These are phyloP conservation scores for Pithys albifrons DNA, from an alignment of 2,113 vertebrate species.

Conservation along the genomic window DNA sequence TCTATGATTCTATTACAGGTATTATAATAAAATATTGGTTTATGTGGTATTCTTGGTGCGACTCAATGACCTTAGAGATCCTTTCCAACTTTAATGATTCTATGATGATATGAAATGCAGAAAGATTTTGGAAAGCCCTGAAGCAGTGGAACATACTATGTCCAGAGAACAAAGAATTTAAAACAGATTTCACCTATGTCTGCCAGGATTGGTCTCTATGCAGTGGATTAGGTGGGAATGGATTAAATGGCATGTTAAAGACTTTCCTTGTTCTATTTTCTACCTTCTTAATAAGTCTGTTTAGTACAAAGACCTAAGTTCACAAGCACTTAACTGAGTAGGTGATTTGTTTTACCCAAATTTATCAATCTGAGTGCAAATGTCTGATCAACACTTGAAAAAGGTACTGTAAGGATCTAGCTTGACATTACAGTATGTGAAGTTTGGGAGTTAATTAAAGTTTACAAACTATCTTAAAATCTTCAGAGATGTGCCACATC, in stretches of 20 bases:
- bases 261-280: background rate
- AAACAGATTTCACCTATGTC: background rate
- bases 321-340: background rate
- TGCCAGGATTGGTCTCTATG: background rate
- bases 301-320: background rate
- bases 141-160: background rate
- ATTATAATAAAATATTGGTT: background rate
- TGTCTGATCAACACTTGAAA: background rate
- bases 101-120: background rate
- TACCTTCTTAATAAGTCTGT: background rate
- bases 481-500: background rate
- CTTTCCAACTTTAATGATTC: background rate
- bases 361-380: background rate
- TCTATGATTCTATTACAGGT: background rate
- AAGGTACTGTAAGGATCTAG: background rate
- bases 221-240: background rate
- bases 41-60: background rate
- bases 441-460: background rate
- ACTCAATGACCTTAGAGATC: background rate
- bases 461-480: slow-evolving; percentile 24
- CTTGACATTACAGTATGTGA: background rate
- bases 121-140: background rate
- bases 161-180: background rate
- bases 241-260: background rate
- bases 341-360: background rate